Evolutionary conservation across 2,888 invertebrate genomes (phyloP).

Genomic region (Pammene aurita): DNA sequence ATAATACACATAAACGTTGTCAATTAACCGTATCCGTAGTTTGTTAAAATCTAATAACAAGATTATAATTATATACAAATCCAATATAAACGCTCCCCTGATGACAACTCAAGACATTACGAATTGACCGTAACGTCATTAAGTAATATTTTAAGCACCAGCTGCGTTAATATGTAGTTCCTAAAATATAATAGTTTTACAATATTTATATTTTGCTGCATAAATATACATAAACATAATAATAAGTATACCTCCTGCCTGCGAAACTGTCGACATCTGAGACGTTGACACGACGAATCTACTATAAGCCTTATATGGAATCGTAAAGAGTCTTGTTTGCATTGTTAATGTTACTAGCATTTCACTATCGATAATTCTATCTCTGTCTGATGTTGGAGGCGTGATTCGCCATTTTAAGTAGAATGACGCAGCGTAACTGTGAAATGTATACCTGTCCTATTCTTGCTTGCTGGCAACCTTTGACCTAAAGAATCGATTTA

Average conservation of each 20-base stretch:
- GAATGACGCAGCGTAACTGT: conserved; percentile 66
- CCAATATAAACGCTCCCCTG: neutral
- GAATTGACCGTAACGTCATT: conserved; percentile 35
- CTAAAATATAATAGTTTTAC: conserved; percentile 52
- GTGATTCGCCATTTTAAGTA: conserved; percentile 77
- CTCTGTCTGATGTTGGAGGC: conserved; percentile 74
- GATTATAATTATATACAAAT: too few relatives aligned
- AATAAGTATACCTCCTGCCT: conserved; percentile 70
- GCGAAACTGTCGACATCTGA: conserved; percentile 73
- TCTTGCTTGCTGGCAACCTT: conserved; percentile 73
- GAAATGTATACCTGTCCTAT: conserved; percentile 71
- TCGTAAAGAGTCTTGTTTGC: conserved; percentile 65
- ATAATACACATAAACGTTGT: neutral
- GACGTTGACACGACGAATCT: conserved; percentile 52
- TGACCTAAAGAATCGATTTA: conserved; percentile 78
- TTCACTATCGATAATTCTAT: conserved; percentile 76
- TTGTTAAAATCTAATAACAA: too few relatives aligned
- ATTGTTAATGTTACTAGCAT: conserved; percentile 65
- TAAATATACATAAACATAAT: conserved; percentile 71
- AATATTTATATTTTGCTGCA: conserved; percentile 56
- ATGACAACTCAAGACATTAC: conserved; percentile 3
- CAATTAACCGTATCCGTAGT: neutral
- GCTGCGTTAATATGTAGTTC: conserved; percentile 59
- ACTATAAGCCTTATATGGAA: conserved; percentile 59
- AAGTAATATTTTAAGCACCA: conserved; percentile 41